Base-by-base conservation (phyloP, 1,140 invertebrate genomes). In the Orchesella cincta region DNA sequence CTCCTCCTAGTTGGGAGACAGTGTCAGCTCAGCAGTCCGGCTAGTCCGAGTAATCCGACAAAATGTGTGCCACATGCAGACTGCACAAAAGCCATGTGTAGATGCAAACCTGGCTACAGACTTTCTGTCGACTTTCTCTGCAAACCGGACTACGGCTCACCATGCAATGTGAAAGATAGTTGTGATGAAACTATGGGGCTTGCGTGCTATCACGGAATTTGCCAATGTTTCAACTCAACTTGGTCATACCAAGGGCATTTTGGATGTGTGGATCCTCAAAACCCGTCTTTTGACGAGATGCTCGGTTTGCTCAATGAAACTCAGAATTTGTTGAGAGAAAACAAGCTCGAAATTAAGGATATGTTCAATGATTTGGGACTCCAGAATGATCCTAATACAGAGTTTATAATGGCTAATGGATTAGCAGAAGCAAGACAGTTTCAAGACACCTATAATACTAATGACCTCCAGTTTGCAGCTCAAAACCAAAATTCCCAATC, bases 201-300 rank as follows among this genome's bases (percentile, higher is more conserved):
- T n/a, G 18, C 28, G 18, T 73, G 71, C 36, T 8, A 14, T 18
- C 34, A 39, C 1, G 71, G 71, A 51, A 73, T 16, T 26, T 73
- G 71, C 36, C 71, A 73, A 31, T 73, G 71, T 46, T 28, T n/a
- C 16, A 73, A 73, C 26, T 26, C 71, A n/a, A 46, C 71, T 36
- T 73, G 18, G 39, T 31, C 71, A 8, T 73, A 73, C 26, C 71
- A 73, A 31, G 71, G 71, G 23, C 34, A 46, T 14, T 73, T 73
- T 73, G 71, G 71, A 2, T 73, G 71, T 29, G 36, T 73, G 33
- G 71, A 73, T 26, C 35, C 36, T 14, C 14, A 20, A 5, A 73
- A 36, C 20, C 71, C 71, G 71, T 3, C 36, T n/a, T 73, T 39
- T 31, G 46, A 46, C 18, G 39, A 73, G 29, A 73, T 73, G 71